Conservation (phyloP, 2,797 vertebrate species). For the Clarias platycephalus region DNA sequence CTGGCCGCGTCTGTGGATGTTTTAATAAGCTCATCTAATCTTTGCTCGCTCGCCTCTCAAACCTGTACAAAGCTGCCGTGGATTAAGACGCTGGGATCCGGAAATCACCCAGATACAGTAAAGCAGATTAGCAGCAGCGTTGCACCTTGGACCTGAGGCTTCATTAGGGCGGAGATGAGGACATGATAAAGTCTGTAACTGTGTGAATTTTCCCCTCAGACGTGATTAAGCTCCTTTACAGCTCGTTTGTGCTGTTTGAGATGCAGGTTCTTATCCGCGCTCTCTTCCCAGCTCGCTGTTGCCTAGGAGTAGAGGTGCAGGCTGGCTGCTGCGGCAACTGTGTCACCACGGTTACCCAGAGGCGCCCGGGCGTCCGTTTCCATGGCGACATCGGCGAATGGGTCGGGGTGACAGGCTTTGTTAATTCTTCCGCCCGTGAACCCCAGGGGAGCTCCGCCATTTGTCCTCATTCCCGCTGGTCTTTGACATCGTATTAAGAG, state of each 20-base stretch:
- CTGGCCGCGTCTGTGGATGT: not conserved
- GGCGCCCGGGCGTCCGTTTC: slow-evolving; percentile 74
- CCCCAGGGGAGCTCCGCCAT: slow-evolving; percentile 76
- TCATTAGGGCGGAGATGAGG: slow-evolving; percentile 43
- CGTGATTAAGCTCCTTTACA: slow-evolving; percentile 51
- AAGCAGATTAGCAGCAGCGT: slow-evolving; percentile 44
- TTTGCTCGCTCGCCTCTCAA: not conserved
- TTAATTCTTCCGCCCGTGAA: slow-evolving; percentile 84
- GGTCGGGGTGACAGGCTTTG: slow-evolving; percentile 80
- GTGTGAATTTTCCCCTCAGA: slow-evolving; percentile 33
- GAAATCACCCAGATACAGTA: slow-evolving; percentile 28
- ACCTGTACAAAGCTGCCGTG: slow-evolving; percentile 18
- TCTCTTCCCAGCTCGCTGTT: slow-evolving; percentile 35
- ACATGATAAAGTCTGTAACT: slow-evolving; percentile 28
- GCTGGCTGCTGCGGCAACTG: slow-evolving; percentile 76
- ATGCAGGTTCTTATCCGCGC: slow-evolving; percentile 44
- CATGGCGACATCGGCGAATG: slow-evolving; percentile 78
- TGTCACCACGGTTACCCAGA: slow-evolving; percentile 76
- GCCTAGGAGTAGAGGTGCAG: slow-evolving; percentile 54
- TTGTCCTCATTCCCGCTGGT: slow-evolving; percentile 72
- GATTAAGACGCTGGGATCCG: slow-evolving; percentile 35
- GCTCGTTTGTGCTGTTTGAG: slow-evolving; percentile 40
- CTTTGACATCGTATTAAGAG: slow-evolving; percentile 71
- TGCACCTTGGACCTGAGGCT: slow-evolving; percentile 27
- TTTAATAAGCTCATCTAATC: slow-evolving; percentile 28